These are phyloP conservation scores for Calcarius lapponicus DNA, from an alignment of 2,797 vertebrate genomes.

Conservation along the genomic window DNA sequence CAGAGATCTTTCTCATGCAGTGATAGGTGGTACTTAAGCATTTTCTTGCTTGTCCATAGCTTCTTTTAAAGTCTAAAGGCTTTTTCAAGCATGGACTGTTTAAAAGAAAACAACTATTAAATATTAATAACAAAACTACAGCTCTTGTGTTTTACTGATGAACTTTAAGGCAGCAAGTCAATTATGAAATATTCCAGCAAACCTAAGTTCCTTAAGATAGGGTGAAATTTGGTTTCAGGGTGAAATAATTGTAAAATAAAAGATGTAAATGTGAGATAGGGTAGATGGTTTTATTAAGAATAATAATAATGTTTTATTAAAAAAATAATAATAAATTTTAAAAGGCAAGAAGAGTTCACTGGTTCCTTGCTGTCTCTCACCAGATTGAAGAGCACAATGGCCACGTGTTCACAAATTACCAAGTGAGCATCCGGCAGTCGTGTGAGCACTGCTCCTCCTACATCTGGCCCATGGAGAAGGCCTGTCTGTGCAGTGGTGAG, in stretches of 20 bases:
- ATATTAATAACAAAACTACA: background rate
- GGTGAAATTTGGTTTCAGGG: background rate
- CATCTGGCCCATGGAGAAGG: constrained; percentile 99
- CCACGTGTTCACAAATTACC: constrained; percentile 90
- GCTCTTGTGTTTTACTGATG: background rate
- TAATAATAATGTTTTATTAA: background rate
- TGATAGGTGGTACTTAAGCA: background rate
- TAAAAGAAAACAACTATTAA: background rate
- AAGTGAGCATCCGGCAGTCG: constrained; percentile 95
- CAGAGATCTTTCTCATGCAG: background rate
- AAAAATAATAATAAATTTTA: background rate
- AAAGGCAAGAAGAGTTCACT: background rate
- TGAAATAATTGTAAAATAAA: background rate
- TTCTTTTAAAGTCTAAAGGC: background rate
- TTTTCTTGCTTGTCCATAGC: background rate
- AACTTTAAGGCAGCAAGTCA: background rate
- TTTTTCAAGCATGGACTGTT: background rate
- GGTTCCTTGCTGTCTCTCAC: background rate
- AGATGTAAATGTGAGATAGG: background rate
- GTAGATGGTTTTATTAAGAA: background rate
- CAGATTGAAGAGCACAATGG: constrained; percentile 91
- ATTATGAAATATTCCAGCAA: background rate
- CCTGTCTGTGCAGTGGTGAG: constrained; percentile 95
- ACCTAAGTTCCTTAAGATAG: background rate
- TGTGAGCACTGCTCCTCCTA: constrained; percentile 94